Evolutionary conservation across 2,113 vertebrate species (phyloP).

Genomic region (Marmota monax): DNA sequence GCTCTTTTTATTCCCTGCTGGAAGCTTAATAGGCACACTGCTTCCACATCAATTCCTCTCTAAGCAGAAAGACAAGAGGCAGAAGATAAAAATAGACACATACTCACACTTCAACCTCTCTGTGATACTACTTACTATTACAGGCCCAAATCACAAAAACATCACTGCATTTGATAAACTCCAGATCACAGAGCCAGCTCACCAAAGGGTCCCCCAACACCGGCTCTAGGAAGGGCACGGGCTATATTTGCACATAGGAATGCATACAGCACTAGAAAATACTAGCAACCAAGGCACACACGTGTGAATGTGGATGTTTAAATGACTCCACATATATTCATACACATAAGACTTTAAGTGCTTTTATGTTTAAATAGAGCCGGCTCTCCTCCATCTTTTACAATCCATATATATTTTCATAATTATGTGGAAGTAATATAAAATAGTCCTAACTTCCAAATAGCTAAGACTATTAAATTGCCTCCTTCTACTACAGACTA

Average conservation of each 20-base stretch:
- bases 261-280: not conserved
- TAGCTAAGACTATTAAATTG: slow-evolving; percentile 65
- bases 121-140: not conserved
- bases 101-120: not conserved
- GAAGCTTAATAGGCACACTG: not conserved
- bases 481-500: slow-evolving; percentile 52
- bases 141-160: slow-evolving; percentile 17
- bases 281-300: not conserved
- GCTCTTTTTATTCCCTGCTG: slow-evolving; percentile 41
- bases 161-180: not conserved
- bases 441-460: slow-evolving; percentile 60
- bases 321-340: not conserved
- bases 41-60: slow-evolving; percentile 15
- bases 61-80: slow-evolving; percentile 3
- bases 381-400: slow-evolving; percentile 32
- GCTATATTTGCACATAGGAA: not conserved
- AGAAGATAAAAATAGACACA: not conserved
- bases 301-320: not conserved
- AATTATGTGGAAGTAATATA: slow-evolving; percentile 61
- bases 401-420: slow-evolving; percentile 71
- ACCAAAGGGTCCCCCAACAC: not conserved
- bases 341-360: not conserved
- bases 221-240: not conserved
- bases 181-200: not conserved
- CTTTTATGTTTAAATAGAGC: slow-evolving; percentile 63